These are phyloP conservation scores for Noctua fimbriata DNA, from an alignment of 2,888 invertebrate genomes.

Conservation along the genomic window DNA sequence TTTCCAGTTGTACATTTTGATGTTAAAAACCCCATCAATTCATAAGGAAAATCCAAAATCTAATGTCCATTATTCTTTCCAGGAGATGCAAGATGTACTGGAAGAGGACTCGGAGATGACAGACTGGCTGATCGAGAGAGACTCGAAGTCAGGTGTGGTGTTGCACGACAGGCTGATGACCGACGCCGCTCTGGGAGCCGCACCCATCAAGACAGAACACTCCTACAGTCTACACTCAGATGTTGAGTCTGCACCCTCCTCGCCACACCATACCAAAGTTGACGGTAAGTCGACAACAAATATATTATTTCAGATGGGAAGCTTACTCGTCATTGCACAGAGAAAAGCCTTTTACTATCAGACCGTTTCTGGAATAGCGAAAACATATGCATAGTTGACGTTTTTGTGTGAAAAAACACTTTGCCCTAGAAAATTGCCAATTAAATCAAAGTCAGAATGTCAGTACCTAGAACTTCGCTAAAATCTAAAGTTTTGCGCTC, in stretches of 20 bases:
- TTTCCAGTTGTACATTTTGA: not conserved
- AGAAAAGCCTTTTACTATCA: not conserved
- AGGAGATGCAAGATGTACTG: conserved; percentile 92
- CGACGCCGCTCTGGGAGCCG: conserved; percentile 95
- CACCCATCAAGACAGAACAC: conserved; percentile 97
- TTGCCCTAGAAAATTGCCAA: too few species aligned
- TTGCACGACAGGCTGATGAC: conserved; percentile 97
- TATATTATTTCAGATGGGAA: not conserved
- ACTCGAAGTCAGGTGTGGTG: conserved; percentile 93
- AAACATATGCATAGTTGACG: not conserved
- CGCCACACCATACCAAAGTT: conserved; percentile 93
- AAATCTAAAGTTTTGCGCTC: not conserved
- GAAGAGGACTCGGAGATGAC: conserved; percentile 92
- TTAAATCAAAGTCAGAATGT: not conserved
- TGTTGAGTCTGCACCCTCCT: conserved; percentile 93
- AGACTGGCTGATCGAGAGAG: conserved; percentile 93
- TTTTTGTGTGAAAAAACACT: not conserved
- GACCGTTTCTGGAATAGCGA: not conserved
- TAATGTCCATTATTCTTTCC: conserved; percentile 73
- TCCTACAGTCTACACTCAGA: conserved; percentile 96
- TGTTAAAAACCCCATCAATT: not conserved
- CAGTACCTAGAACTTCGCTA: not conserved
- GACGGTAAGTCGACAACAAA: conserved; percentile 88
- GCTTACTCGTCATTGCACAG: not conserved
- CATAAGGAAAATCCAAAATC: not conserved